Evolutionary conservation across 30 jellyfish, hydroid and myxozoan genomes (phyloP).

Genomic region (Phacellophora camtschatica): DNA sequence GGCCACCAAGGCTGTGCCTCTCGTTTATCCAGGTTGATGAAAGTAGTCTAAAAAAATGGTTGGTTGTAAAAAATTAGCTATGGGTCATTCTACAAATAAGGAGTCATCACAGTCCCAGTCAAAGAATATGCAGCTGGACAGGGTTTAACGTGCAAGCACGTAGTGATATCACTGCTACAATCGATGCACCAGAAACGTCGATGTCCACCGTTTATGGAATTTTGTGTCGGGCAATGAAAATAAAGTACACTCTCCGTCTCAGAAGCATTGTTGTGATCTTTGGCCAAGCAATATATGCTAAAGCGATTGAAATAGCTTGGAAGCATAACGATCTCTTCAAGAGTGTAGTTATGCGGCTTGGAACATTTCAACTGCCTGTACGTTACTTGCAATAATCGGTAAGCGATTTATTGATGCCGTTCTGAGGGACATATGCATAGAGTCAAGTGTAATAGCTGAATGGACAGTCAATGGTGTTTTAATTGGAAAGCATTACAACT

Average conservation of each 20-base stretch:
- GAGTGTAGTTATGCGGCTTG: constrained; percentile 10
- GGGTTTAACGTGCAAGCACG: constrained; percentile 6
- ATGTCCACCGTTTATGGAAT: constrained; percentile 40
- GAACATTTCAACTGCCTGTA: constrained; percentile 9
- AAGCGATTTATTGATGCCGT: constrained; percentile 25
- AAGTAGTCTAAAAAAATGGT: neutral
- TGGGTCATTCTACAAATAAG: constrained; percentile 8
- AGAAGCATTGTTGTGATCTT: constrained; percentile 7
- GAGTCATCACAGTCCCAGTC: constrained; percentile 1
- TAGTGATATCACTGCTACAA: neutral
- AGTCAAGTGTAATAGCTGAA: constrained; percentile 11
- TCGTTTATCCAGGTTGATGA: neutral
- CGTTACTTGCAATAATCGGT: constrained; percentile 15
- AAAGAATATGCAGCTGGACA: constrained; percentile 12
- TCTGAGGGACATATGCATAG: constrained; percentile 6
- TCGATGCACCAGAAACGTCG: constrained; percentile 24
- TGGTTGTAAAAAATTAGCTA: neutral
- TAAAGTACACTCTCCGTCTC: neutral
- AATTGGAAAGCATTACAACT: constrained; percentile 17
- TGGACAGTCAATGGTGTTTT: constrained; percentile 22
- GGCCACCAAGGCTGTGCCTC: neutral
- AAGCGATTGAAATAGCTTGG: constrained; percentile 48
- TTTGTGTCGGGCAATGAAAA: constrained; percentile 18
- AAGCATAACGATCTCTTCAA: neutral
- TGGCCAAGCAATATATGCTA: constrained; percentile 61